Evolutionary conservation across 2,797 vertebrate species (phyloP).

Genomic region (Prionace glauca): DNA sequence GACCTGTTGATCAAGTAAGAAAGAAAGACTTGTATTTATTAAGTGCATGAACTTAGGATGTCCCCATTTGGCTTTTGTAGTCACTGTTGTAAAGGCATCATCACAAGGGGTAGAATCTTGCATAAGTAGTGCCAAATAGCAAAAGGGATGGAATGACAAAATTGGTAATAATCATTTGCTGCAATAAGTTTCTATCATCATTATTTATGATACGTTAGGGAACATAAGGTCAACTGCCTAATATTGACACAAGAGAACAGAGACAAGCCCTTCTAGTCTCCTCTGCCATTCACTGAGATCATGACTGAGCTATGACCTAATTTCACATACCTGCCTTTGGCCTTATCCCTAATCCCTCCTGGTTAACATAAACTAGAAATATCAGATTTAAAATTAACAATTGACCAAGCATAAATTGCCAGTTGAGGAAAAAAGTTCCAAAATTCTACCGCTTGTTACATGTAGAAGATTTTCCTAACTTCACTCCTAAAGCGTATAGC

Average conservation of each 20-base stretch:
- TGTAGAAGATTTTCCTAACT: background rate
- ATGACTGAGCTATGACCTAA: background rate
- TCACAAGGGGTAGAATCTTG: background rate
- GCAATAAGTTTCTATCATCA: background rate
- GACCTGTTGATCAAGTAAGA: background rate
- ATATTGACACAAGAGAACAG: background rate
- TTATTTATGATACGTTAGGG: background rate
- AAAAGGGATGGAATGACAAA: background rate
- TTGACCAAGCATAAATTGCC: background rate
- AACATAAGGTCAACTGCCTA: background rate
- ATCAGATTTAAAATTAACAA: background rate
- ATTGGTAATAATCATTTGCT: background rate
- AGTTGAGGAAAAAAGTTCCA: background rate
- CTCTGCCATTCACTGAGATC: background rate
- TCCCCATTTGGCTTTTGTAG: background rate
- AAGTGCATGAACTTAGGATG: background rate
- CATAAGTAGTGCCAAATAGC: background rate
- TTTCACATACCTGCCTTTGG: background rate
- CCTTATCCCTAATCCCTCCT: background rate
- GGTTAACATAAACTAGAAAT: background rate
- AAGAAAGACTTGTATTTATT: background rate
- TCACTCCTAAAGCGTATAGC: background rate
- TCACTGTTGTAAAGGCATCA: background rate
- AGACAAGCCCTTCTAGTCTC: background rate
- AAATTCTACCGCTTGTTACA: background rate